These are phyloP conservation scores for Cloeon dipterum DNA, from an alignment of 2,888 invertebrate species.

Conservation along the genomic window DNA sequence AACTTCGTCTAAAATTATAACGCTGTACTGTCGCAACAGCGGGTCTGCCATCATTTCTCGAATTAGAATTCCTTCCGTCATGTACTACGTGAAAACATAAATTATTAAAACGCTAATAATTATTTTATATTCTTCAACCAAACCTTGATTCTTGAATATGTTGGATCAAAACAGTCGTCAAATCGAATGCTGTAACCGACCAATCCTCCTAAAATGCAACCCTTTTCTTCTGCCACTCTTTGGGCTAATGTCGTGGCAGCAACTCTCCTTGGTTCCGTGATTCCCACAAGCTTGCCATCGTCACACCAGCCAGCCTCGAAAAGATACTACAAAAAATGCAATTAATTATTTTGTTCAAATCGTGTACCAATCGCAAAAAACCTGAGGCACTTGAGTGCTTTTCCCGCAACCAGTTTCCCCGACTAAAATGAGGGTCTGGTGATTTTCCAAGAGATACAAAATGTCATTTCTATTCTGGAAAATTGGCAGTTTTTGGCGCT, in stretches of 20 bases:
- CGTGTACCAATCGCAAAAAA: too few relatives aligned
- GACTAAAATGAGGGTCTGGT: slow-evolving; percentile 66
- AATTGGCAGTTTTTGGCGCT: slow-evolving; percentile 68
- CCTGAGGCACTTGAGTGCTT: slow-evolving; percentile 89
- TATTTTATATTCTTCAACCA: neutral
- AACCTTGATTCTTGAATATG: slow-evolving; percentile 49
- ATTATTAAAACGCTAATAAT: neutral
- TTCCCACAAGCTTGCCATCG: slow-evolving; percentile 51
- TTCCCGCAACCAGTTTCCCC: slow-evolving; percentile 96
- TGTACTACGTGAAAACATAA: slow-evolving; percentile 34
- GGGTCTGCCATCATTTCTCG: slow-evolving; percentile 93
- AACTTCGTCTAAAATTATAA: slow-evolving; percentile 81
- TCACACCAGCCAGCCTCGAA: slow-evolving; percentile 65
- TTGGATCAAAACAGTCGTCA: slow-evolving; percentile 31
- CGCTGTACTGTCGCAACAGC: slow-evolving; percentile 64
- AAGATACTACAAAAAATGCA: slow-evolving; percentile 40
- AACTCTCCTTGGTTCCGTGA: slow-evolving; percentile 81
- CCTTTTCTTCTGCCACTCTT: slow-evolving; percentile 73
- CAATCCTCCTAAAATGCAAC: slow-evolving; percentile 43
- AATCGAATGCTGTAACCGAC: slow-evolving; percentile 79
- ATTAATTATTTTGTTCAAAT: too few relatives aligned
- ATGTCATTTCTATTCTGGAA: slow-evolving; percentile 69
- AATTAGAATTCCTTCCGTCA: slow-evolving; percentile 90
- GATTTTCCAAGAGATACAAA: slow-evolving; percentile 69
- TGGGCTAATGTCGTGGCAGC: slow-evolving; percentile 73